Percentiles rank a stretch among this genome's conserved stretches.
phyloP scores from a whole-genome alignment of 2,888 invertebrate species.

The Heterodera filipjevi region DNA sequence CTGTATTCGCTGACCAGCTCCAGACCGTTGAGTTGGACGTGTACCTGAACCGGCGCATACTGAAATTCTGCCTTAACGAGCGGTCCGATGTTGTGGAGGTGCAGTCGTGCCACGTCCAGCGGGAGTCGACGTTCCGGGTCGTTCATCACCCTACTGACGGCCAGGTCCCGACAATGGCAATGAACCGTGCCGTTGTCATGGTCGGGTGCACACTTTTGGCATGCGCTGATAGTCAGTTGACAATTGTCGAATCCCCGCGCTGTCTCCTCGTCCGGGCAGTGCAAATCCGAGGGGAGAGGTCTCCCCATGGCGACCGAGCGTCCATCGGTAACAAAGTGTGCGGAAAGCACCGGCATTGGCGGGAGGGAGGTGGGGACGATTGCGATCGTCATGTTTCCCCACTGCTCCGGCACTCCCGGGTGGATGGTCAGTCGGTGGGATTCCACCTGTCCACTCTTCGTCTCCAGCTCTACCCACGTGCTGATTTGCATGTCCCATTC shows the following conservation, averaged over 20 bases:
- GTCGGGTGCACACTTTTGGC: neutral
- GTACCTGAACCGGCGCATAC: constrained; percentile 6
- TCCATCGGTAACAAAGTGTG: constrained; percentile 6
- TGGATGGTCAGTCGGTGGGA: neutral
- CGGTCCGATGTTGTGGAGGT: neutral
- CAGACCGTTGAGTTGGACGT: neutral
- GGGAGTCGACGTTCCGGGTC: neutral
- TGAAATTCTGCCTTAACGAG: neutral
- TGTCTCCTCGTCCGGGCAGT: constrained; percentile 3
- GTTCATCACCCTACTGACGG: neutral
- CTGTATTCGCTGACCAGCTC: constrained; percentile 7
- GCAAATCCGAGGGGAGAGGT: neutral
- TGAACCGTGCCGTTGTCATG: neutral
- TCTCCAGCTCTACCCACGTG: neutral
- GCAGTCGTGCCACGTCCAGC: constrained; percentile 4
- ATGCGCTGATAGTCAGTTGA: neutral
- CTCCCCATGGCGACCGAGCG: neutral
- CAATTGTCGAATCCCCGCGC: constrained; percentile 12
- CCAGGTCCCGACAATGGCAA: constrained; percentile 8
- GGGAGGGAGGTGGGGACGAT: neutral
- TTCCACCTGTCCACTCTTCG: neutral
- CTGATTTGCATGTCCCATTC: neutral
- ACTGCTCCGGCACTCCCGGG: constrained; percentile 13
- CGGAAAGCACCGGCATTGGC: neutral
- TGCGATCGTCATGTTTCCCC: constrained; percentile 7